These are phyloP conservation scores for Lasioglossum marginatum DNA, from an alignment of 2,888 invertebrate genomes.

Conservation along the genomic window DNA sequence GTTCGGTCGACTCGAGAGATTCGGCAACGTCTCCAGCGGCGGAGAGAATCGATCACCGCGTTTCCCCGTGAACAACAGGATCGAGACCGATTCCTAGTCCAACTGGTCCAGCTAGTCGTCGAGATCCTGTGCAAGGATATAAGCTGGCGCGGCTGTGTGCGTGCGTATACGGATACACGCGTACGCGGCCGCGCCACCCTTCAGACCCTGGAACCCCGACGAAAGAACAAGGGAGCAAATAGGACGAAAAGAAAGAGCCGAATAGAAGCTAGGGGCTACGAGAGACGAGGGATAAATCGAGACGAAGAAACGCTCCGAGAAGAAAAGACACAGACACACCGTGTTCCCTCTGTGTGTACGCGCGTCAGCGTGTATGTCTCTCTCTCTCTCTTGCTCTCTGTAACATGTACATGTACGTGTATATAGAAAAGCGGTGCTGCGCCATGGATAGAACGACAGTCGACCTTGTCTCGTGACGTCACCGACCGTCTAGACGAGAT, in stretches of 20 bases:
- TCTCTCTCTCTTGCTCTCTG: background rate
- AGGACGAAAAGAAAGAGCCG: slow-evolving; percentile 38
- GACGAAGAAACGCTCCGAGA: slow-evolving; percentile 37
- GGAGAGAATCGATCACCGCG: slow-evolving; percentile 45
- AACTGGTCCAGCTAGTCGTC: slow-evolving; percentile 43
- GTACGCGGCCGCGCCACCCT: slow-evolving; percentile 45
- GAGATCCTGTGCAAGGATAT: slow-evolving; percentile 18
- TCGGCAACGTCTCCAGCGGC: slow-evolving; percentile 34
- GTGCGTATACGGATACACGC: slow-evolving; percentile 5
- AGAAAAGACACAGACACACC: slow-evolving; percentile 32
- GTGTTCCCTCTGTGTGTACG: slow-evolving; percentile 6
- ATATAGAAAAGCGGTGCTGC: slow-evolving; percentile 52
- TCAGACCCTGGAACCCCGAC: slow-evolving; percentile 28
- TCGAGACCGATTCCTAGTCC: slow-evolving; percentile 46
- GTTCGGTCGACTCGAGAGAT: slow-evolving; percentile 9
- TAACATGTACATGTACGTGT: background rate
- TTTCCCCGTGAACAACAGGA: slow-evolving; percentile 45
- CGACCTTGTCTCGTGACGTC: slow-evolving; percentile 81
- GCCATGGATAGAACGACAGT: slow-evolving; percentile 71
- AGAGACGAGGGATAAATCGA: slow-evolving; percentile 43
- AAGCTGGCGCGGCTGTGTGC: slow-evolving; percentile 5
- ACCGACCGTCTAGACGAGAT: slow-evolving; percentile 79
- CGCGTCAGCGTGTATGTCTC: background rate
- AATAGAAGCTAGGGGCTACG: slow-evolving; percentile 41
- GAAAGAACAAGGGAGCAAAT: slow-evolving; percentile 34